Percentiles rank a stretch among this genome's conserved stretches.
phyloP scores from a whole-genome alignment of 2,797 vertebrate genomes.

The Pseudomugil tenellus region DNA sequence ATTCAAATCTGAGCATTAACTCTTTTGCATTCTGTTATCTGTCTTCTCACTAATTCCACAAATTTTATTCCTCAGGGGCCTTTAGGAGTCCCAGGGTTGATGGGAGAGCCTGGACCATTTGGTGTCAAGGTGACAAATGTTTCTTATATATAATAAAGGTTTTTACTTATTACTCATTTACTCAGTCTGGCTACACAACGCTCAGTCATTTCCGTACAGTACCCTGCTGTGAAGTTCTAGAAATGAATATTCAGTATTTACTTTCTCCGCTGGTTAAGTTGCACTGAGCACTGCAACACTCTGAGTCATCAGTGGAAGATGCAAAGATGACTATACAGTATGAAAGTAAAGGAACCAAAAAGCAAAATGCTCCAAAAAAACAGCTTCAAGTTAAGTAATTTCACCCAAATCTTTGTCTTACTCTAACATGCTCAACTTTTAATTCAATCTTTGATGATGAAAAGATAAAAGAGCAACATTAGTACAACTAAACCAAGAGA shows the following conservation, averaged over 20 bases:
- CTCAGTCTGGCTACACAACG: background rate
- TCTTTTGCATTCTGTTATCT: background rate
- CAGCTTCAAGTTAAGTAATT: background rate
- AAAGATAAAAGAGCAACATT: background rate
- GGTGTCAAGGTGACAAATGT: conserved; percentile 59
- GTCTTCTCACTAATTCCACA: no score
- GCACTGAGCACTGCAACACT: background rate
- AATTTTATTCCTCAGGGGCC: conserved; percentile 55
- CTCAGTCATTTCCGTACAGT: background rate
- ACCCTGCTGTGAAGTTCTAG: background rate
- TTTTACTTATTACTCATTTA: background rate
- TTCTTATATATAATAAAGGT: background rate
- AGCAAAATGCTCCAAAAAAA: background rate
- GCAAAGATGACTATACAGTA: background rate
- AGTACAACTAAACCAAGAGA: no score
- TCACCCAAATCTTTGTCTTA: background rate
- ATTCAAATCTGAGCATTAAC: background rate
- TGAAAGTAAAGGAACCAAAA: background rate
- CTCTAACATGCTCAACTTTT: background rate
- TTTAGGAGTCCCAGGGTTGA: conserved; percentile 68
- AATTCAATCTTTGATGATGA: background rate
- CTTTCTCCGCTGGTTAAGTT: background rate
- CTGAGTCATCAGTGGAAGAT: background rate
- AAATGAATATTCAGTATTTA: background rate
- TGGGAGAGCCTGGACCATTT: conserved; percentile 66